Evolutionary conservation across 1,140 invertebrate genomes (phyloP), one percentile per base, ranked within the genome.

Genomic region (Caenorhabditis latens): DNA sequence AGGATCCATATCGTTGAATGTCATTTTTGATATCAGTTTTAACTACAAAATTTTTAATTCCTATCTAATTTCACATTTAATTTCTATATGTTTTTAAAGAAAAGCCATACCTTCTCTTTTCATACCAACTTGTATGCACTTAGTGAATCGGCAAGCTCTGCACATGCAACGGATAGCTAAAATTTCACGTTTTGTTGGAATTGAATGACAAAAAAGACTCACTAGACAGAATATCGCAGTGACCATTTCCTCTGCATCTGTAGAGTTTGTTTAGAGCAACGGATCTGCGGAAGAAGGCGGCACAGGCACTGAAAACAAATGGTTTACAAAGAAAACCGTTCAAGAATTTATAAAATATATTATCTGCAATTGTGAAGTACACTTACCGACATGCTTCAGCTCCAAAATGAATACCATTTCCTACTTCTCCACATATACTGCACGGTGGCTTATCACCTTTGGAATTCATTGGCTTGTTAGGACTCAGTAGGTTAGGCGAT

Each of bases 361-460:
- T 13, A n/a, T n/a, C n/a, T n/a, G n/a, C n/a, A n/a, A n/a, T n/a
- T n/a, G n/a, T n/a, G n/a, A n/a, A n/a, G n/a, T n/a, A 4, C 7
- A 19, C 71, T 65, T 65, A 65, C 58, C 58, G n/a, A 65, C 71
- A 86, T 4, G 75, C 75, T 46, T 86, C 57, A 11, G 75, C 53
- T 19, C 75, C 86, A 71, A 86, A 86, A 83, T 86, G 86, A n/a
- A 71, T 55, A 40, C 86, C 86, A 67, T 86, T 71, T 1, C 86
- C 86, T 0, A 71, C 86, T 53, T 83, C 75, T 65, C 86, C 86
- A 84, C 86, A 86, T 21, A 86, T 57, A 21, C 65, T 79, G 19
- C 86, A 86, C 14, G 84, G 84, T 32, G 21, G n/a, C 24, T 63
- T 24, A 63, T 63, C n/a, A 21, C 4, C 11, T 63, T 58, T 32